Percentiles rank a stretch among this genome's conserved stretches.
phyloP scores from a whole-genome alignment of 2,113 vertebrate genomes.

The Mobula birostris region DNA sequence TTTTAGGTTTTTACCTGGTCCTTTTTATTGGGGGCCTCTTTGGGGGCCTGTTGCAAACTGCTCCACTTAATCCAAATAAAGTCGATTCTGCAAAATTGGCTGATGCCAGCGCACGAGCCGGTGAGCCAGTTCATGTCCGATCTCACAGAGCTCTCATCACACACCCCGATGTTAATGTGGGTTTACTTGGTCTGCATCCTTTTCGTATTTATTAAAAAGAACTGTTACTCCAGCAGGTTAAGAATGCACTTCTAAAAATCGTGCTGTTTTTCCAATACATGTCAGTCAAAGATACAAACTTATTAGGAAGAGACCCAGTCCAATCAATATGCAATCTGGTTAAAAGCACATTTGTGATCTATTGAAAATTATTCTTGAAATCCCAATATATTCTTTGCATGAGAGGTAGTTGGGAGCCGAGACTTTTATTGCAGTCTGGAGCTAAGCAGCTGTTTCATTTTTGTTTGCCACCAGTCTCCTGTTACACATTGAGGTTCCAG shows the following conservation, averaged over 20 bases:
- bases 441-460: background rate
- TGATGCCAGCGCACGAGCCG: background rate
- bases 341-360: constrained; percentile 27
- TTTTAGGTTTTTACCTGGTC: background rate
- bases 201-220: background rate
- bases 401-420: background rate
- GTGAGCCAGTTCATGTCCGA: background rate
- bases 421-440: background rate
- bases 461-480: background rate
- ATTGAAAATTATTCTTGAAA: constrained; percentile 31
- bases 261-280: background rate
- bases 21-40: background rate
- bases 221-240: background rate
- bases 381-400: background rate
- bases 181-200: background rate
- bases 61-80: background rate
- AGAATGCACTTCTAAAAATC: background rate
- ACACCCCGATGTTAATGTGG: background rate
- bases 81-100: background rate
- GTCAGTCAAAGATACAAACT: background rate
- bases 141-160: too few species aligned
- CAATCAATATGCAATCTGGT: constrained; percentile 30
- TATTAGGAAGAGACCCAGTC: constrained; percentile 8
- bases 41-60: background rate
- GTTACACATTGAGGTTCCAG: background rate